Conservation (phyloP, 2,797 vertebrate genomes). For the Schizopygopsis pylzovi region DNA sequence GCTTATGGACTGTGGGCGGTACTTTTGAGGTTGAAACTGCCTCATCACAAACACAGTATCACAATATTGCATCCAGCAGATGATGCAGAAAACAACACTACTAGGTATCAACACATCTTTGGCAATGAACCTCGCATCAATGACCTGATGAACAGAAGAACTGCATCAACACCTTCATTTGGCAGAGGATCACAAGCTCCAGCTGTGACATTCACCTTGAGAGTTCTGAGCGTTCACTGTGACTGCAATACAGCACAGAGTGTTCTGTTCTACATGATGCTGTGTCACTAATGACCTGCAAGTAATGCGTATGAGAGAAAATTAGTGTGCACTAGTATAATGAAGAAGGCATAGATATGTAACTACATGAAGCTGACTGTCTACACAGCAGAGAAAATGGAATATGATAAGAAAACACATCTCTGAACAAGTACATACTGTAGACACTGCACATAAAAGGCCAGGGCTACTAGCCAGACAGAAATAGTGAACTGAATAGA, state of each 20-base stretch:
- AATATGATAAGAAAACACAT: not conserved
- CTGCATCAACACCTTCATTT: slow-evolving; percentile 41
- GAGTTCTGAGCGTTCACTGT: not conserved
- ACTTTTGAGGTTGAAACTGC: not conserved
- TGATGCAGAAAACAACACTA: slow-evolving; percentile 7
- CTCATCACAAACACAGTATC: not conserved
- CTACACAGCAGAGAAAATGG: not conserved
- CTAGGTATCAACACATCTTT: slow-evolving; percentile 25
- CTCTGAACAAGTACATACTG: slow-evolving; percentile 11
- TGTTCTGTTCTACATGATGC: not conserved
- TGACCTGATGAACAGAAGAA: slow-evolving; percentile 43
- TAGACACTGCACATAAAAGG: not conserved
- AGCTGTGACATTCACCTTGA: slow-evolving; percentile 55
- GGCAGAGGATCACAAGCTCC: slow-evolving; percentile 36
- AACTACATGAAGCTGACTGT: not conserved
- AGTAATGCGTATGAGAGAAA: not conserved
- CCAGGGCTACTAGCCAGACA: slow-evolving; percentile 27
- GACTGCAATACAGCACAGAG: slow-evolving; percentile 20
- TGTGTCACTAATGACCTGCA: not conserved
- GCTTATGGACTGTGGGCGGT: too few relatives aligned
- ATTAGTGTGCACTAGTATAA: not conserved
- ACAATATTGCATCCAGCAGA: not conserved
- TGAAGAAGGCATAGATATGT: not conserved
- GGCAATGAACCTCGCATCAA: slow-evolving; percentile 5
- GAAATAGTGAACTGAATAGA: slow-evolving; percentile 1